Evolutionary conservation across 1,140 invertebrate genomes (phyloP), one percentile per base, ranked within the genome.

Genomic region (Rhyzopertha dominica): DNA sequence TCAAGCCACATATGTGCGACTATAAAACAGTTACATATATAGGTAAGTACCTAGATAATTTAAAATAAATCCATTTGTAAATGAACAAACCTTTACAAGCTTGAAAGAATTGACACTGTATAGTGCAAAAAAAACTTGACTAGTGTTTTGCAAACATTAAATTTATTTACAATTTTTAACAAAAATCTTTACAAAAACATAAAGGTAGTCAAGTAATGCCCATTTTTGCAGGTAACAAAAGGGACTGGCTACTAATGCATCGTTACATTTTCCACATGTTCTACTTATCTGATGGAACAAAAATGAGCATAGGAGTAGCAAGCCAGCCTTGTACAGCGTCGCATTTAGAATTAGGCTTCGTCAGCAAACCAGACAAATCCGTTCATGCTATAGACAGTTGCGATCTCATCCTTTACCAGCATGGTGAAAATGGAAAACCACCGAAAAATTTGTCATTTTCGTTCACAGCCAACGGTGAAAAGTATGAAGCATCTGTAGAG

Each of bases 241-340:
- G 84, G 28, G 80, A 85, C 56, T 87, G 84, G 84, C 74, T 70
- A 24, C 56, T 81, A 25, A 75, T 85, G 68, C 80, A 85, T 54
- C 67, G 84, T 20, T 87, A 85, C 60, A 78, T 74, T 2, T 78
- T 84, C 53, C 80, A 84, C 57, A 82, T 81, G 67, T 74, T 82
- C 18, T 80, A 79, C 53, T 64, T 84, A 24, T 68, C 77, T 41
- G 74, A 85, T 60, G 77, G 77, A 10, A 71, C 72, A 16, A 71
- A 69, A 34, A 68, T 81, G 10, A 73, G 75, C 42, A 67, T 84
- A 5, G 82, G 81, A 17, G 72, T 79, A 19, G 75, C 85, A 34
- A 81, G 77, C 48, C 81, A 85, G 56, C 82, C 82, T 0, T 70
- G 62, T 12, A 79, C 78, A 0, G 74, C 72, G 7, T 74, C 79